These are phyloP conservation scores for Lumbricus terrestris DNA, from an alignment of 2,888 invertebrate genomes.

Conservation along the genomic window DNA sequence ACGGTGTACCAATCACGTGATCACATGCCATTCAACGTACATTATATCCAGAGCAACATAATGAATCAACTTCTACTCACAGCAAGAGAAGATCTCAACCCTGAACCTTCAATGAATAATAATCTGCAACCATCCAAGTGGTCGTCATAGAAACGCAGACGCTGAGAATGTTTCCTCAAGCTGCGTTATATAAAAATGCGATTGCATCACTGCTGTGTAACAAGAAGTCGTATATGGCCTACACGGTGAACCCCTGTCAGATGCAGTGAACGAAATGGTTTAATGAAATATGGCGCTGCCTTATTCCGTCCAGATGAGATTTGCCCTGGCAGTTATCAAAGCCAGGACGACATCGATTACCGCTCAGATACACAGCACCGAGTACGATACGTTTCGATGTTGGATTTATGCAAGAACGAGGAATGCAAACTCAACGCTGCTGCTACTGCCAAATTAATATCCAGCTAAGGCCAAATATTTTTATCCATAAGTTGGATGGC, in stretches of 20 bases:
- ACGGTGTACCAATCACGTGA: too few species aligned
- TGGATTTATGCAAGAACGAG: neutral
- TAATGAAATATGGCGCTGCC: neutral
- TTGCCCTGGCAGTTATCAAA: conserved; percentile 3
- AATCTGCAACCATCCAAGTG: too few species aligned
- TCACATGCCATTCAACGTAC: neutral
- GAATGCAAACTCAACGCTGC: neutral
- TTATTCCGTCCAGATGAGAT: neutral
- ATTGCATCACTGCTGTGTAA: neutral
- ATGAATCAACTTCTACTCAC: neutral
- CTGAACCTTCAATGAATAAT: too few species aligned
- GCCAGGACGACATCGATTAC: neutral
- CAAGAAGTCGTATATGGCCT: neutral
- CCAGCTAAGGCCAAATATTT: neutral
- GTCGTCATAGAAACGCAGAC: too few species aligned
- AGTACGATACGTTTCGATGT: neutral
- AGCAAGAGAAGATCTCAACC: neutral
- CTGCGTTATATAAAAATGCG: neutral
- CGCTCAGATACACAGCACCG: neutral
- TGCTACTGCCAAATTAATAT: neutral
- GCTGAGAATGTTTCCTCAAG: neutral
- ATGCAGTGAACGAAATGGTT: neutral
- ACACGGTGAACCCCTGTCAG: neutral
- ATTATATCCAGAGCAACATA: neutral
- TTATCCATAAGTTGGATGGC: too few species aligned